Evolutionary conservation across 2,797 vertebrate species (phyloP).

Genomic region (Gorsachius magnificus): DNA sequence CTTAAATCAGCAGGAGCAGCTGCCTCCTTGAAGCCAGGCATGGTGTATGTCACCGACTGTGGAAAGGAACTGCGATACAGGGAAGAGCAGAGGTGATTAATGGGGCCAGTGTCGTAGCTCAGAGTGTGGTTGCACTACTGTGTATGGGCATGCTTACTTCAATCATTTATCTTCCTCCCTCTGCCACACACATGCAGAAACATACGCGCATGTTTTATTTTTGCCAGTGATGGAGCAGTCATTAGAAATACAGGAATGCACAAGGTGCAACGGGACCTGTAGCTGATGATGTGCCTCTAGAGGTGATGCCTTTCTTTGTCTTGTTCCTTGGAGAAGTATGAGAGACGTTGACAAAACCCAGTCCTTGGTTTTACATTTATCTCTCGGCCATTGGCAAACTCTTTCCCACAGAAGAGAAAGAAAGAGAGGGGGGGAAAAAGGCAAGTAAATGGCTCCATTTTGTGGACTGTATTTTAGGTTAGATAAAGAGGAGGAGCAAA

Average conservation of each 20-base stretch:
- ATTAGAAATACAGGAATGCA: not conserved
- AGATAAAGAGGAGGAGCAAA: not conserved
- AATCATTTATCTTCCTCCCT: constrained; percentile 30
- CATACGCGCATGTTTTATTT: not conserved
- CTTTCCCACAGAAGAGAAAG: not conserved
- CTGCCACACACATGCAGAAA: not conserved
- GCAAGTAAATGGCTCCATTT: not conserved
- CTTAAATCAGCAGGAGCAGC: constrained; percentile 66
- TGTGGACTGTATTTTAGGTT: not conserved
- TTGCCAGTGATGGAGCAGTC: not conserved
- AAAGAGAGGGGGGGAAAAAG: not conserved
- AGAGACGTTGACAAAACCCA: not conserved
- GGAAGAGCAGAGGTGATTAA: constrained; percentile 50
- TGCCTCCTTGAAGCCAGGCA: constrained; percentile 56
- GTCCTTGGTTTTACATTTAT: not conserved
- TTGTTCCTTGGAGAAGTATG: not conserved
- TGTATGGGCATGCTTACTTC: constrained; percentile 5
- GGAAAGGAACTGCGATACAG: constrained; percentile 29
- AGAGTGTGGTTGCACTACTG: constrained; percentile 50
- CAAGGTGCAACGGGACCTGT: not conserved
- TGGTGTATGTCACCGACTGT: constrained; percentile 50
- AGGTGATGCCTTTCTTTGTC: not conserved
- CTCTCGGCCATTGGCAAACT: not conserved
- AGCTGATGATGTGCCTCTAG: not conserved
- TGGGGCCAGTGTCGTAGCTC: constrained; percentile 47